Base-by-base conservation (phyloP, 2,113 vertebrate species). In the Mesoclemmys tuberculata region DNA sequence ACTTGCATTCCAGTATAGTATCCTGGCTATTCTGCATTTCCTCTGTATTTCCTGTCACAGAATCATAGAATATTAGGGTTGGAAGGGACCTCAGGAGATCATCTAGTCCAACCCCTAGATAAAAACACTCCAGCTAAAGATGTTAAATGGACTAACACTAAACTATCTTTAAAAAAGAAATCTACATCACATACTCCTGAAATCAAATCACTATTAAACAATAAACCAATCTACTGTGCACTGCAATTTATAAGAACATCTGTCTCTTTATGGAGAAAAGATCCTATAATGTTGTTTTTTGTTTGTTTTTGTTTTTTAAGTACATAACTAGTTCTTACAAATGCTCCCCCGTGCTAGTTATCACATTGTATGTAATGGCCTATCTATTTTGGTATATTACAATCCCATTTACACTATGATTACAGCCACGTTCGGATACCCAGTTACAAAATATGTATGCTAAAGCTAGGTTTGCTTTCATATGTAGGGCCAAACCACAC, bases 161-260 rank as follows among this genome's bases (percentile, higher is more conserved):
- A 75, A 75, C 41, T 68, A n/a, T 68, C 35, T 68, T 68, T 64
- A n/a, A 74, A 74, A 44, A 41, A 12, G 22, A 48, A 41, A 10
- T 14, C 46, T 44, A 58, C 24, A 35, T 2, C 52, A 12, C 44
- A 92, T 84, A 90, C 9, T 4, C 1, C 0, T 6, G 35, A 13
- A 80, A 38, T 71, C 71, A 75, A 46, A 82, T 87, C 14, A 49
- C 44, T 38, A 38, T 10, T 71, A 21, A 71, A 71, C 64, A 71
- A 71, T 27, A 58, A 55, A 55, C 84, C 0, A 0, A 46, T 41
- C 13, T 5, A 13, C 13, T n/a, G 18, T 4, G 35, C 78, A 75
- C 11, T 12, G 41, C 22, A 1, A n/a, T 35, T 68, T 68, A 31
- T 68, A 68, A 64, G 31, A 0, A 0, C 27, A 56, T 11, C 2